Percentiles rank a stretch among this genome's conserved stretches.
These are phyloP conservation scores for Ephestia elutella DNA, from an alignment of 1,140 invertebrate species.

Conservation along the genomic window DNA sequence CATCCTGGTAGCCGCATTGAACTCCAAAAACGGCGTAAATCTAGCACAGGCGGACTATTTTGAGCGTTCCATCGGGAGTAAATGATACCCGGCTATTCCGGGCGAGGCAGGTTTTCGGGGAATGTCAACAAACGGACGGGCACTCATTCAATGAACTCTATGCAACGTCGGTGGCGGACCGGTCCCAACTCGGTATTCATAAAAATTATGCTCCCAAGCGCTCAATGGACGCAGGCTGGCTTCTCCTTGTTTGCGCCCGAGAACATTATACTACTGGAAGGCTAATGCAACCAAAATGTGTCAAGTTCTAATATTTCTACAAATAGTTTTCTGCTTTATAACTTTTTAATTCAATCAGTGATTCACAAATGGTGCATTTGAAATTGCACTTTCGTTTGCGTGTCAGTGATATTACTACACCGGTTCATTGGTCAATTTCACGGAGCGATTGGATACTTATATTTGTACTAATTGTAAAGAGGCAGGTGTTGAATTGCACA, in stretches of 20 bases:
- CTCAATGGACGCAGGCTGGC: conserved; percentile 50
- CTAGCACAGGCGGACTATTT: conserved; percentile 57
- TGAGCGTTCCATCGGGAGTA: conserved; percentile 58
- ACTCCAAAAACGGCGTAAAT: conserved; percentile 54
- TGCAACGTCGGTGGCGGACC: conserved; percentile 61
- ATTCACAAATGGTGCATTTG: conserved; percentile 1
- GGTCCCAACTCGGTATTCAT: conserved; percentile 60
- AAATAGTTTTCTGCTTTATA: no score
- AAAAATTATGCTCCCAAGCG: conserved; percentile 59
- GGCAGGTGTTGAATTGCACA: conserved; percentile 47
- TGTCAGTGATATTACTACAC: conserved; percentile 29
- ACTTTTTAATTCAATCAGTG: neutral
- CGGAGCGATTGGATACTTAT: conserved; percentile 26
- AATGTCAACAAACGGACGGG: conserved; percentile 69
- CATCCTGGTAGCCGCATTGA: conserved; percentile 44
- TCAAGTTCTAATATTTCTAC: no score
- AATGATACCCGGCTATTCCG: conserved; percentile 62
- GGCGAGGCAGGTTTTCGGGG: conserved; percentile 69
- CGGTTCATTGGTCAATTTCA: conserved; percentile 44
- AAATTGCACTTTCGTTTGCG: conserved; percentile 34
- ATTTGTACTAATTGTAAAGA: conserved; percentile 34
- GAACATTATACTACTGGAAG: neutral
- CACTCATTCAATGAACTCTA: conserved; percentile 69
- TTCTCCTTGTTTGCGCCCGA: conserved; percentile 15
- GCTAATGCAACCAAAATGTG: no score